A percentile compares a stretch with the other conserved stretches of the same genome.
Evolutionary conservation across 2,888 invertebrate genomes (phyloP).

Genomic region (Eupithecia centaureata): DNA sequence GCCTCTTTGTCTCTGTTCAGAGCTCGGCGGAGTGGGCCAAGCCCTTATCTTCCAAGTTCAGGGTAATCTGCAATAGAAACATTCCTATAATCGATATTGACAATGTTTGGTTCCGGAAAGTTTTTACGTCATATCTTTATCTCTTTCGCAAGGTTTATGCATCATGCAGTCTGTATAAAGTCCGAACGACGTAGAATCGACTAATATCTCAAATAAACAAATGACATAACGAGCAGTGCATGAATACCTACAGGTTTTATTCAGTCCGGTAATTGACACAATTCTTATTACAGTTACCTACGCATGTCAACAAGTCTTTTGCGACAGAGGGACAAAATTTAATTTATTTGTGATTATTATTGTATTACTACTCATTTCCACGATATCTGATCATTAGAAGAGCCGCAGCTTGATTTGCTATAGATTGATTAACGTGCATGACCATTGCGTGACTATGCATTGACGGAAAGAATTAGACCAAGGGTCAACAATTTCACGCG

Average conservation of each 20-base stretch:
- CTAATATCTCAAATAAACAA: neutral
- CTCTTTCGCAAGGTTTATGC: neutral
- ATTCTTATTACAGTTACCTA: too few species aligned
- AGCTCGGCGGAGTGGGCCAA: neutral
- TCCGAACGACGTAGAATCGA: neutral
- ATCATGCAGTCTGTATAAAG: neutral
- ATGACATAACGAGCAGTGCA: neutral
- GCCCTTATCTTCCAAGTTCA: neutral
- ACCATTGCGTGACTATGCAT: too few species aligned
- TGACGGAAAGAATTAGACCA: too few species aligned
- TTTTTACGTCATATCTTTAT: neutral
- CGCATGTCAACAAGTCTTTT: too few species aligned
- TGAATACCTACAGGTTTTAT: neutral
- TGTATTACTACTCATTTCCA: too few species aligned
- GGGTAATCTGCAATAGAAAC: constrained; percentile 6
- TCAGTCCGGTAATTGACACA: neutral
- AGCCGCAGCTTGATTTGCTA: too few species aligned
- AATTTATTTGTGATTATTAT: too few species aligned
- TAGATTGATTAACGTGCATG: too few species aligned
- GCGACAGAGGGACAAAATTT: too few species aligned
- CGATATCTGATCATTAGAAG: too few species aligned
- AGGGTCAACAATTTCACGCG: too few species aligned
- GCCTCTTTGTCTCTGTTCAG: neutral
- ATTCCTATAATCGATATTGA: neutral
- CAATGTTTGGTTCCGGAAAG: neutral